phyloP scores from a whole-genome alignment of 2,797 vertebrate species.

The Adrianichthys oophorus region DNA sequence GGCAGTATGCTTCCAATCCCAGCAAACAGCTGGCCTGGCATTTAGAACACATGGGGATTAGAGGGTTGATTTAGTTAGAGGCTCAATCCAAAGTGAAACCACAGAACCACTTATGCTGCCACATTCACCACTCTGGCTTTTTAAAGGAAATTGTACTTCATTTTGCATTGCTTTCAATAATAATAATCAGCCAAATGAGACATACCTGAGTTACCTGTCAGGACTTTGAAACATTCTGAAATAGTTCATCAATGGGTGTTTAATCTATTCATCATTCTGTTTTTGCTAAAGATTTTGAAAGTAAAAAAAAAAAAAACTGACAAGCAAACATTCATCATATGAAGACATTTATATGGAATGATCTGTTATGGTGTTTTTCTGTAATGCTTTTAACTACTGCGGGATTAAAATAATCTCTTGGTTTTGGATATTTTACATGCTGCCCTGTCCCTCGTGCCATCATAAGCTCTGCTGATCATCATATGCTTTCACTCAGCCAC shows the following conservation, averaged over 20 bases:
- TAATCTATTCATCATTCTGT: neutral
- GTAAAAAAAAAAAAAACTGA: neutral
- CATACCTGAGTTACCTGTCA: neutral
- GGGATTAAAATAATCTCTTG: conserved; percentile 60
- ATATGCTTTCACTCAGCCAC: conserved; percentile 31
- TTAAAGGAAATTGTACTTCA: conserved; percentile 25
- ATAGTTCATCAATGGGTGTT: too few species aligned
- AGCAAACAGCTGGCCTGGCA: conserved; percentile 75
- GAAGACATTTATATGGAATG: conserved; percentile 10
- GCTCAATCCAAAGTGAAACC: conserved; percentile 73
- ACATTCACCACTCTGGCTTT: conserved; percentile 52
- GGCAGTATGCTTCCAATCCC: conserved; percentile 81
- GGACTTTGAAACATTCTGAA: too few species aligned
- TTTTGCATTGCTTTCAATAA: conserved; percentile 9
- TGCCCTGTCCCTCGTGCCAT: conserved; percentile 30
- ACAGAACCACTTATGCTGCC: conserved; percentile 65
- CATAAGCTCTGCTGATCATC: conserved; percentile 37
- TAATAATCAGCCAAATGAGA: neutral
- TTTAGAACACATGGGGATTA: conserved; percentile 80
- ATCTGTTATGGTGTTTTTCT: neutral
- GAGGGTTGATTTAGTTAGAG: conserved; percentile 77
- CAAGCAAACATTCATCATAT: neutral
- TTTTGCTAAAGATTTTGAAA: neutral
- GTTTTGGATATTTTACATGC: conserved; percentile 43
- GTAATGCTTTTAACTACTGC: conserved; percentile 48